These are phyloP conservation scores for Etheostoma nigrum DNA, from an alignment of 2,797 vertebrate species.

Conservation along the genomic window DNA sequence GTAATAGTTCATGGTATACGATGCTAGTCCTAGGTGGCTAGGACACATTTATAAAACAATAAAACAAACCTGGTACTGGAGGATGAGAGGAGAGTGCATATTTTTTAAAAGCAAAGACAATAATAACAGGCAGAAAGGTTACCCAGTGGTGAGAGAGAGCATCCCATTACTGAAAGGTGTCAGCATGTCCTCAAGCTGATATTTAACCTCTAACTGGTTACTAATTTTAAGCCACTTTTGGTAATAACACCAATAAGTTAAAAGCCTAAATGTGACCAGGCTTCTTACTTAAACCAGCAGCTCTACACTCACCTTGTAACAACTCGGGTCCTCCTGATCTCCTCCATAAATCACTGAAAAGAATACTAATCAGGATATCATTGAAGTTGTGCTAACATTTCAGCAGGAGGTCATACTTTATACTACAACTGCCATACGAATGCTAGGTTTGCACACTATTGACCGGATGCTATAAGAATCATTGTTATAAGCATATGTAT, in stretches of 20 bases:
- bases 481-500: constrained; percentile 29
- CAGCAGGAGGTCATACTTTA: background rate
- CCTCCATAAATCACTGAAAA: background rate
- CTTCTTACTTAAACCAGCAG: background rate
- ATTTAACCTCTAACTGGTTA: constrained; percentile 26
- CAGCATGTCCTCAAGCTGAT: constrained; percentile 42
- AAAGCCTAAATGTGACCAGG: constrained; percentile 28
- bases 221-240: constrained; percentile 45
- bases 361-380: constrained; percentile 1
- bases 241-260: constrained; percentile 23
- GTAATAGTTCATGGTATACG: background rate
- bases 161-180: constrained; percentile 44
- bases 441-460: constrained; percentile 2
- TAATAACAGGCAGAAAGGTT: constrained; percentile 18
- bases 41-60: background rate
- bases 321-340: background rate
- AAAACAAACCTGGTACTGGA: background rate
- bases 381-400: background rate
- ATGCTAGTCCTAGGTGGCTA: background rate
- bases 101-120: background rate
- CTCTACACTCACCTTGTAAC: background rate
- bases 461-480: constrained; percentile 30
- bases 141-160: constrained; percentile 13
- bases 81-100: background rate
- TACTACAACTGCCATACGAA: background rate